Base-by-base conservation (phyloP, 1,140 invertebrate genomes). In the Magallana ariakensis region DNA sequence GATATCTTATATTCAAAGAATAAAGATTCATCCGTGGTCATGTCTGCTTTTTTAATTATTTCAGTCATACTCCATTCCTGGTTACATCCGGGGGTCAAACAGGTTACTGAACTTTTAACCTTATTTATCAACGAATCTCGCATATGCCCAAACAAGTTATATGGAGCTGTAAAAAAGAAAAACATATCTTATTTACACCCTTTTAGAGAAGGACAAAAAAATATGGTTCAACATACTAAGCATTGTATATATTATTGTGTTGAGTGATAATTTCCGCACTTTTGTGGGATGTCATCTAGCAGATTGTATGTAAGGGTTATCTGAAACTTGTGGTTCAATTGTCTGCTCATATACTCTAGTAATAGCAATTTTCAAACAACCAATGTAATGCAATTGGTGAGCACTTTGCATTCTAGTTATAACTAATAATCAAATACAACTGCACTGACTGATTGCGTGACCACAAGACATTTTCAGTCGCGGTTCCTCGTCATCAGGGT, bases 1-100 rank as follows among this genome's bases (percentile, higher is more conserved):
- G 66, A 75, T 11, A 75, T 75, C 22, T 75, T 75, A 26, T 75
- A 75, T 75, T 75, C 66, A 75, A 75, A 75, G 66, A 75, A 75
- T 26, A 75, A 26, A 13, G 22, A 10, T 26, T 75, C 26, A 13
- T 75, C 66, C 1, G 22, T 26, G 11, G 66, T 75, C 22, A 33
- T 26, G 11, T 75, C 22, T 13, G 66, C 66, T 75, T 75, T 75
- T 7, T 75, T 11, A 26, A 7, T 22, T 11, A 75, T 22, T 75
- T 75, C 66, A 26, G 11, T 19, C 7, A 75, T 8, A 10, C 8
- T 11, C 66, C 66, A 75, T 75, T 75, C 66, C 13, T 75, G 66
- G 1, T 26, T 19, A 13, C 66, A 75, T 4, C 22, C 66, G 13
- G 66, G 26, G 13, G 66, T 75, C 22, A 75, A 26, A 26, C 66